phyloP scores from a whole-genome alignment of 2,888 invertebrate genomes.

The Lissonota sp. region DNA sequence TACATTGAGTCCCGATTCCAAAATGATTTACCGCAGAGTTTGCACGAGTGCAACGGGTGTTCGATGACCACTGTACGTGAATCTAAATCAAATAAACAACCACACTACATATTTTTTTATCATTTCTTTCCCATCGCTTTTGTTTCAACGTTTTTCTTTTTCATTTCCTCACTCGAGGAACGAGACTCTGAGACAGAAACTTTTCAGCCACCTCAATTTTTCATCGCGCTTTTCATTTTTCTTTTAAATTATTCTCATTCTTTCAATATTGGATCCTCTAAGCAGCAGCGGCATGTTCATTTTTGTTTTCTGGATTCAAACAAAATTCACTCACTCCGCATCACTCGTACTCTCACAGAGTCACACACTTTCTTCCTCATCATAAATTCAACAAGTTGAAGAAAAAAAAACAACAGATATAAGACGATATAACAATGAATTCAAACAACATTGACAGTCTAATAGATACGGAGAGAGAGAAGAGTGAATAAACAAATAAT shows the following conservation, averaged over 20 bases:
- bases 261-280: slow-evolving; percentile 8
- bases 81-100: slow-evolving; percentile 82
- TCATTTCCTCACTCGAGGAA: slow-evolving; percentile 29
- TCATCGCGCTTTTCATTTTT: background rate
- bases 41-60: slow-evolving; percentile 83
- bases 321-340: slow-evolving; percentile 39
- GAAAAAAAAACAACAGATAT: slow-evolving; percentile 30
- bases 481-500: slow-evolving; percentile 25
- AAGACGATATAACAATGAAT: slow-evolving; percentile 50
- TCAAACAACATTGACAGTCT: slow-evolving; percentile 63
- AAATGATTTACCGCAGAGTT: slow-evolving; percentile 84
- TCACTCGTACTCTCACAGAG: slow-evolving; percentile 40
- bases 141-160: slow-evolving; percentile 33
- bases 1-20: slow-evolving; percentile 85
- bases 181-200: background rate
- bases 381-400: slow-evolving; percentile 18
- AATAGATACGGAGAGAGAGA: slow-evolving; percentile 50
- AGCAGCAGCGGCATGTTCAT: slow-evolving; percentile 1
- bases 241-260: background rate
- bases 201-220: background rate
- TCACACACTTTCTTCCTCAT: slow-evolving; percentile 34
- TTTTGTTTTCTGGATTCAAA: slow-evolving; percentile 14
- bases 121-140: slow-evolving; percentile 9
- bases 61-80: slow-evolving; percentile 83
- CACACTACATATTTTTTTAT: slow-evolving; percentile 56